A percentile compares a stretch with the other conserved stretches of the same genome.
These are phyloP conservation scores for Pseudomyrmex pallidus DNA, from an alignment of 1,140 invertebrate species.

Conservation along the genomic window DNA sequence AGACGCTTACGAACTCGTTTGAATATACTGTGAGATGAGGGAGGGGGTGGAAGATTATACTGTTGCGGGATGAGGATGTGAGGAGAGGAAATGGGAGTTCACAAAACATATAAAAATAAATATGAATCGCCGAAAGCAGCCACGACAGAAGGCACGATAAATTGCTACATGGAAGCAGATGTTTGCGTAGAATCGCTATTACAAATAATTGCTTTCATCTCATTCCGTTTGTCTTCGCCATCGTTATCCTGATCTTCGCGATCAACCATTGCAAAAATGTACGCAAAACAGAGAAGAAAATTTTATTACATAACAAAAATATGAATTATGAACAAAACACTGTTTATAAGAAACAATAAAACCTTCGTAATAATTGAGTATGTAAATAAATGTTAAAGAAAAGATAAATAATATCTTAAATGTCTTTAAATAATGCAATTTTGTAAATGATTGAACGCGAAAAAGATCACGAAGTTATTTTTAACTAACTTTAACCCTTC, in stretches of 20 bases:
- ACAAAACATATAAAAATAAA: slow-evolving; percentile 82
- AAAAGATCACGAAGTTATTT: slow-evolving; percentile 24
- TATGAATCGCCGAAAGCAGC: slow-evolving; percentile 81
- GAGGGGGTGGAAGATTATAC: background rate
- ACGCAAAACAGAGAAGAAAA: background rate
- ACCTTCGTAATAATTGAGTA: background rate
- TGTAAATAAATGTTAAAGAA: background rate
- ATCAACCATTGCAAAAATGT: slow-evolving; percentile 40
- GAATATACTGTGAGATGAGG: slow-evolving; percentile 35
- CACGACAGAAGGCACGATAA: slow-evolving; percentile 83
- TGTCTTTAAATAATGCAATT: background rate
- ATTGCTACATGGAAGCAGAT: slow-evolving; percentile 81
- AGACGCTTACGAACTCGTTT: slow-evolving; percentile 59
- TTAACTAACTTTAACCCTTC: slow-evolving; percentile 4
- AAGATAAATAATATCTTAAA: background rate
- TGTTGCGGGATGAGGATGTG: background rate
- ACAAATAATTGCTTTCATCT: slow-evolving; percentile 49
- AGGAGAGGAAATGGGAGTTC: slow-evolving; percentile 1
- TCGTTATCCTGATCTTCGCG: slow-evolving; percentile 8
- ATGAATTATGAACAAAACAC: slow-evolving; percentile 1
- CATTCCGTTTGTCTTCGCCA: slow-evolving; percentile 7
- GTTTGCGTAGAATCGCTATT: slow-evolving; percentile 48
- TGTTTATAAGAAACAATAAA: background rate
- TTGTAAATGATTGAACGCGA: slow-evolving; percentile 29
- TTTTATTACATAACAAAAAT: background rate